Evolutionary conservation across 2,797 vertebrate genomes (phyloP), one percentile per base, ranked within the genome.

Genomic region (Acrossocheilus fasciatus): DNA sequence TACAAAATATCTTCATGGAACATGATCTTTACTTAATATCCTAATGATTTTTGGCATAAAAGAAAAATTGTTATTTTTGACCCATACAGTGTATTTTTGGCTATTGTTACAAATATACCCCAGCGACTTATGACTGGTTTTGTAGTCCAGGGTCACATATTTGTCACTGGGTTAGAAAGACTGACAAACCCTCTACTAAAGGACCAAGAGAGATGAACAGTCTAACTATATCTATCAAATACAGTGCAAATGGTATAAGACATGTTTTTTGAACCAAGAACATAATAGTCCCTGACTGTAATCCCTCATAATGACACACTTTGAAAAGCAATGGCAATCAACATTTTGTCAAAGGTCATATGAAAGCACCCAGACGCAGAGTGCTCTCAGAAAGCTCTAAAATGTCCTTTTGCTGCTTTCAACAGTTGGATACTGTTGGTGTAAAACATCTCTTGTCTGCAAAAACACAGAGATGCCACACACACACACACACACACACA

Each of bases 361-460:
- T 4, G 11, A 73, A 73, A 45, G 39, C 72, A 74, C 14, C 14
- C n/a, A 26, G n/a, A 45, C 43, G n/a, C 14, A 30, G 30, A 57
- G 41, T 59, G 30, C 4, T 17, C 15, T 52, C 14, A 30, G 30
- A 57, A 78, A 78, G 30, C 4, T 17, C 15, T 17, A 6, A 79
- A 79, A 57, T 23, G 9, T 30, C 74, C 86, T 86, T 84, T 77
- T 85, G 77, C 30, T 72, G 62, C 12, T 20, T 70, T 66, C 52
- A 85, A 76, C 89, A 75, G 85, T 89, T 79, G 83, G 30, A 45
- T 79, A 70, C 39, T 88, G 84, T 87, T 82, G 82, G 81, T 85
- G 85, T 78, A 79, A 79, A 84, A 64, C 77, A 79, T 47, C 43
- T 76, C 36, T 17, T 8, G 68, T 39, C 84, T 88, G 74, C n/a